phyloP scores from a whole-genome alignment of 1,140 invertebrate genomes.

The Trachelipus rathkii region DNA sequence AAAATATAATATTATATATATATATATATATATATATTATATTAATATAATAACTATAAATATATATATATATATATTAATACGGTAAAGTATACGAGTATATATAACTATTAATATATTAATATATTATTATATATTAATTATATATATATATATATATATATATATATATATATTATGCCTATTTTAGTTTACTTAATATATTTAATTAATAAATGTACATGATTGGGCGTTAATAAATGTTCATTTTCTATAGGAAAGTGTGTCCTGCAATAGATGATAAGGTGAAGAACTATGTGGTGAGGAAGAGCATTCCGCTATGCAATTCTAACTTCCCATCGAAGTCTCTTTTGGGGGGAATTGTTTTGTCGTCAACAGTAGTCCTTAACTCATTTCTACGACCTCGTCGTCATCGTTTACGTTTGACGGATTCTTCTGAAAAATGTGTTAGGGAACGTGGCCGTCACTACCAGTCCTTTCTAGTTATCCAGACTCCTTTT shows the following conservation, averaged over 20 bases:
- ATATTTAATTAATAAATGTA: no score
- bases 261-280: neutral
- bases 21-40: no score
- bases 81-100: no score
- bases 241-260: neutral
- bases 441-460: neutral
- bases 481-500: neutral
- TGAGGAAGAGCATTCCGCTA: neutral
- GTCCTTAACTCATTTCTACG: neutral
- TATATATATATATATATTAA: no score
- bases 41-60: no score
- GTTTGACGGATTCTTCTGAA: neutral
- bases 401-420: neutral
- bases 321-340: neutral
- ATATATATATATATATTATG: no score
- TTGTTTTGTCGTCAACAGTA: neutral
- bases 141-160: no score
- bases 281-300: neutral
- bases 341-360: slow-evolving; percentile 2
- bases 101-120: no score
- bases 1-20: no score
- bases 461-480: neutral
- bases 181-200: no score
- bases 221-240: no score
- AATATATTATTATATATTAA: no score